Percentiles rank a stretch among this genome's conserved stretches.
These are phyloP conservation scores for Scaeva pyrastri DNA, from an alignment of 2,888 invertebrate species.

Conservation along the genomic window DNA sequence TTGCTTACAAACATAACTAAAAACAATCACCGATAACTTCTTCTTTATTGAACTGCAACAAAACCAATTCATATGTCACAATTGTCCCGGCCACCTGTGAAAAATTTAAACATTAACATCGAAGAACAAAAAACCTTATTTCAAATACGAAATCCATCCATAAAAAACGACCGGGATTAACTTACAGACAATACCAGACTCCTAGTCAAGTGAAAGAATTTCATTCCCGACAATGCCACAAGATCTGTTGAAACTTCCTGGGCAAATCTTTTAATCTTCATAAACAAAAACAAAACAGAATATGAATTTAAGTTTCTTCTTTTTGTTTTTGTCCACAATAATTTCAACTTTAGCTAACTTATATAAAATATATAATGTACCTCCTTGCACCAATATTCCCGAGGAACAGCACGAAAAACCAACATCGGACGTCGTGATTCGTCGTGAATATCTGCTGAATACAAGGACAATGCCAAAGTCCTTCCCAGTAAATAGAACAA, in stretches of 20 bases:
- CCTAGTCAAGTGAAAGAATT: conserved; percentile 82
- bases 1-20: not conserved
- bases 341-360: too few relatives aligned
- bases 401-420: conserved; percentile 83
- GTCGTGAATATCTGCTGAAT: conserved; percentile 86
- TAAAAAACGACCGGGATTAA: not conserved
- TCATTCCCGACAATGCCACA: conserved; percentile 82
- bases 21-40: conserved; percentile 35
- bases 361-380: conserved; percentile 78
- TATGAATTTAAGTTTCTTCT: not conserved
- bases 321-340: too few relatives aligned
- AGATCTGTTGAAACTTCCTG: conserved; percentile 82
- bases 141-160: not conserved
- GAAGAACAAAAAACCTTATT: not conserved
- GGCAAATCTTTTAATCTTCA: conserved; percentile 82
- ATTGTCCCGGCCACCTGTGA: conserved; percentile 85
- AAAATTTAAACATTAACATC: not conserved
- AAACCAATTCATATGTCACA: conserved; percentile 86
- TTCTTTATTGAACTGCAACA: conserved; percentile 84
- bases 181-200: conserved; percentile 81
- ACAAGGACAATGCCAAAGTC: conserved; percentile 85
- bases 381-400: conserved; percentile 84
- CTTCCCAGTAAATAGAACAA: conserved; percentile 85
- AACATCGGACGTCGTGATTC: conserved; percentile 84
- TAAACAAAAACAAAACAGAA: conserved; percentile 50